Conservation (phyloP, 2,888 invertebrate species). For the Bombylius major region DNA sequence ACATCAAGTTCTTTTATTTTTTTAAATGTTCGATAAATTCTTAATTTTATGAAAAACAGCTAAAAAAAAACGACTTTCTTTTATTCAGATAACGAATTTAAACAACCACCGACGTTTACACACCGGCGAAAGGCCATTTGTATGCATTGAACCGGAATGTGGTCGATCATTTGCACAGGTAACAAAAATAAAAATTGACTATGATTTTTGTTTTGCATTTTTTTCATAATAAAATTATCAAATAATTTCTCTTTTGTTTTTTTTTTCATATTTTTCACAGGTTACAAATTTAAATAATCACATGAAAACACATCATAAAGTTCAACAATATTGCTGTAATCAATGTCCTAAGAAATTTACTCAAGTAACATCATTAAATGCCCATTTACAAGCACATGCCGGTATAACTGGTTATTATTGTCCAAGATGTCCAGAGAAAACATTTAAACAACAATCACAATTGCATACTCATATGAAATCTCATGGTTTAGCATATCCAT, state of each 20-base stretch:
- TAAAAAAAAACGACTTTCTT: background rate
- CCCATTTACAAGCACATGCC: slow-evolving; percentile 36
- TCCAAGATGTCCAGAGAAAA: slow-evolving; percentile 36
- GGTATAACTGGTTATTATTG: slow-evolving; percentile 36
- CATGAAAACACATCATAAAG: slow-evolving; percentile 38
- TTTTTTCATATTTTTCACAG: slow-evolving; percentile 16
- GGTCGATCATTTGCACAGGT: slow-evolving; percentile 38
- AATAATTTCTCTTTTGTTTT: background rate
- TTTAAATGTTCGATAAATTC: too few species aligned
- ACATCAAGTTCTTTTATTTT: too few species aligned
- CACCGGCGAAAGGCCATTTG: slow-evolving; percentile 37
- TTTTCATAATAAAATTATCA: background rate
- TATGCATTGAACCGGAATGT: slow-evolving; percentile 36
- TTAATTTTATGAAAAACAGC: too few species aligned
- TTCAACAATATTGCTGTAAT: slow-evolving; percentile 37
- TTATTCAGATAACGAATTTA: slow-evolving; percentile 31
- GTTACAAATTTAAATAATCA: slow-evolving; percentile 38
- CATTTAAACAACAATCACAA: slow-evolving; percentile 36
- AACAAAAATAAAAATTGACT: slow-evolving; percentile 5
- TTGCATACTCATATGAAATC: slow-evolving; percentile 37
- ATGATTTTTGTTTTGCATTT: background rate
- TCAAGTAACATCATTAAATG: slow-evolving; percentile 37
- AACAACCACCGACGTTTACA: slow-evolving; percentile 37
- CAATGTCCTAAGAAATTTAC: slow-evolving; percentile 37
- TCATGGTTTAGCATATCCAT: slow-evolving; percentile 35